Evolutionary conservation across 2,113 vertebrate genomes (phyloP), one percentile per base, ranked within the genome.

Genomic region (Origma solitaria): DNA sequence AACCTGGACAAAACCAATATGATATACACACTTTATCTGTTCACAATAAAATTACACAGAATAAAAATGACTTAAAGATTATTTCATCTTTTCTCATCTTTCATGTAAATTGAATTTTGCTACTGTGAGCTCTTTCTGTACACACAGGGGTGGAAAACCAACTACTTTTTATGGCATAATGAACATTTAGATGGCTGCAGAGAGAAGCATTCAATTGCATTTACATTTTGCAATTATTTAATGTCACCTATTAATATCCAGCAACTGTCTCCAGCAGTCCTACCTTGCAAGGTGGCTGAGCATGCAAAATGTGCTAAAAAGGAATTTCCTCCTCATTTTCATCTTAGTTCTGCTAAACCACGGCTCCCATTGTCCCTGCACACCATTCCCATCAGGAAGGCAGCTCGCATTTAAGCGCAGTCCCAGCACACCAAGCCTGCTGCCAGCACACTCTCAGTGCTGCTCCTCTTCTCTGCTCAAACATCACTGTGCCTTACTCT

Each of bases 1-100:
- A 89, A 92, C 77, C 82, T 95, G 86, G 77, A 90, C 81, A 96
- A 90, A 97, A 95, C 68, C 88, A 81, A 71, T 87, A 86, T 70
- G 73, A 92, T 91, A 76, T 66, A 88, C 82, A 61, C 17, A 92
- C 47, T 85, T 73, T 88, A 92, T 92, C 68, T 85, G 80, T 40
- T 96, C 95, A 92, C 94, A 95, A 94, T 79, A 92, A 96, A 97
- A 98, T 95, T 57, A 76, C 83, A 73, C 88, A 94, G 78, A 91
- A 97, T 92, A 89, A 96, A 97, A 95, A 93, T 80, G 50, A 94
- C 57, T 90, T 94, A 68, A 73, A 95, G 73, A 97, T 92, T 95
- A 91, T 91, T 97, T 96, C 64, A 83, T 91, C 78, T 92, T 86
- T 94, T 88, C 83, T 94, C 93, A 93, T 79, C 60, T 91, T 92